Percentiles rank a stretch among this genome's conserved stretches.
Evolutionary conservation across 2,113 vertebrate species (phyloP).

Genomic region (Spilogale gracilis): DNA sequence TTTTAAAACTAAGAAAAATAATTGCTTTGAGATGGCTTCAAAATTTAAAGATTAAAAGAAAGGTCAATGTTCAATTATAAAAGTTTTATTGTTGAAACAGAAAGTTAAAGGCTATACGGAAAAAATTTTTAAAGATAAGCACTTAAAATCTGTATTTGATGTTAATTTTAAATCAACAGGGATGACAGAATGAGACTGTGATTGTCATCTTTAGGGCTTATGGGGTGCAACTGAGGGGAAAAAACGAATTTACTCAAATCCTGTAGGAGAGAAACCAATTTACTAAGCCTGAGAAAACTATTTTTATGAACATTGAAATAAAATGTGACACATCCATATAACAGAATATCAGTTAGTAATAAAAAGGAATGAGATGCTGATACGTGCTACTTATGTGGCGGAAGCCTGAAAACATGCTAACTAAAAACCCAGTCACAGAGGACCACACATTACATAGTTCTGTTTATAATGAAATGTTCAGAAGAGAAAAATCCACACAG

Average conservation of each 20-base stretch:
- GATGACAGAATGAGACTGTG: background rate
- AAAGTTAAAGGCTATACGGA: background rate
- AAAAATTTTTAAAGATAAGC: background rate
- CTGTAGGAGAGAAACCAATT: background rate
- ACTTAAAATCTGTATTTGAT: background rate
- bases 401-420: background rate
- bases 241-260: background rate
- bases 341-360: background rate
- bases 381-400: background rate
- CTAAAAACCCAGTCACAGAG: background rate
- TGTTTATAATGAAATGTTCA: background rate
- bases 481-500: background rate
- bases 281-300: background rate
- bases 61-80: background rate
- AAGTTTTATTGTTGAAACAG: background rate
- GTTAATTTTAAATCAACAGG: background rate
- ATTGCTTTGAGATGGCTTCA: background rate
- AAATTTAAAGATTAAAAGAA: constrained; percentile 12
- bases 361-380: background rate
- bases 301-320: background rate
- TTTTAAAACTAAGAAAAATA: background rate
- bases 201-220: background rate
- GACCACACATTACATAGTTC: background rate
- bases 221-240: background rate
- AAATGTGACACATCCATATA: background rate